Evolutionary conservation across 2,113 vertebrate genomes (phyloP).

Genomic region (Dromiciops gliroides): DNA sequence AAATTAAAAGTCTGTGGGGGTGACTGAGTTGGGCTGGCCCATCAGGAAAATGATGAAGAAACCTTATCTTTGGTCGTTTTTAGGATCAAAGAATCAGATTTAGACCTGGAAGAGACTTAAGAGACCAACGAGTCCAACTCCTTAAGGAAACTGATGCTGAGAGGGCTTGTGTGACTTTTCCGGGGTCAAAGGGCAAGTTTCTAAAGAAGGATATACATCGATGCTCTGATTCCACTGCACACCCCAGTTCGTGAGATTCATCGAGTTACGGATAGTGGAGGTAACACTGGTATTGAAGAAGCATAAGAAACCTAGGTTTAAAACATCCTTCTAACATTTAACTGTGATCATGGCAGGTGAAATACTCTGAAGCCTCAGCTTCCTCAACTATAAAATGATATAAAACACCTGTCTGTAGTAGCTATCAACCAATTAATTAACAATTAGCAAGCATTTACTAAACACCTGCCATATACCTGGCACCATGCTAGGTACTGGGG

Average conservation of each 20-base stretch:
- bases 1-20: rapidly evolving
- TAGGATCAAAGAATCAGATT: background rate
- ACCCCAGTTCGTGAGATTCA: background rate
- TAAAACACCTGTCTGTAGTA: background rate
- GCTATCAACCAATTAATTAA: background rate
- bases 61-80: background rate
- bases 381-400: background rate
- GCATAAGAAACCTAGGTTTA: background rate
- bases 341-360: background rate
- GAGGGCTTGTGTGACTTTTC: background rate
- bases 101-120: background rate
- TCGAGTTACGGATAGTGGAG: background rate
- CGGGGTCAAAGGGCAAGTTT: background rate
- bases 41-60: background rate
- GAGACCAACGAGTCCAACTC: background rate
- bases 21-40: rapidly evolving
- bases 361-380: background rate
- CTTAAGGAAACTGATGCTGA: background rate
- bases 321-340: background rate
- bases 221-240: background rate
- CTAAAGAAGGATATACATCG: background rate
- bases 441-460: background rate
- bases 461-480: background rate
- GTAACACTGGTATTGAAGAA: background rate
- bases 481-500: background rate